These are phyloP conservation scores for Xestia ashworthii DNA, from an alignment of 2,888 invertebrate genomes.

Conservation along the genomic window DNA sequence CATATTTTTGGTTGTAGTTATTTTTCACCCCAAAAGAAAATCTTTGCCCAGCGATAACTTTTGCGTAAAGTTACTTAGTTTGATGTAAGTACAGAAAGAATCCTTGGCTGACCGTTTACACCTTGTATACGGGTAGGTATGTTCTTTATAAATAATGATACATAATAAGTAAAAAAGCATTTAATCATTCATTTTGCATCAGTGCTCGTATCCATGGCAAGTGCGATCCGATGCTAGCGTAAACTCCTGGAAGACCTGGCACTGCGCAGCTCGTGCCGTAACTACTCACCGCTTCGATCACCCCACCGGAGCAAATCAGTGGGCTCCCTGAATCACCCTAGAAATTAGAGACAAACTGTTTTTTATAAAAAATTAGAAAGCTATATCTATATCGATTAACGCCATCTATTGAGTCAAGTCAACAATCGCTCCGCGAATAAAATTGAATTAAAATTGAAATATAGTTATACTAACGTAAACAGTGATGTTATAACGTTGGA, in stretches of 20 bases:
- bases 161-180: neutral
- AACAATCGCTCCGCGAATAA: no score
- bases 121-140: neutral
- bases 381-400: no score
- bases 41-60: no score
- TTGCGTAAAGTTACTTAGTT: neutral
- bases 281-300: slow-evolving; percentile 83
- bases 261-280: slow-evolving; percentile 84
- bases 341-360: slow-evolving; percentile 15
- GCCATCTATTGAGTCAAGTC: no score
- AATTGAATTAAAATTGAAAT: no score
- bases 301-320: slow-evolving; percentile 78
- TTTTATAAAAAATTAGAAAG: no score
- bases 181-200: slow-evolving; percentile 46
- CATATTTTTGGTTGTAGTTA: no score
- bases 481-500: no score
- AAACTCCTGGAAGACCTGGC: slow-evolving; percentile 82
- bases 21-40: no score
- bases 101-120: neutral
- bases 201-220: slow-evolving; percentile 79
- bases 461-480: no score
- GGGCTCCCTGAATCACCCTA: slow-evolving; percentile 89
- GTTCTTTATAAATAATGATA: neutral
- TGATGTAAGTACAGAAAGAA: neutral
- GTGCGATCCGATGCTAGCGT: slow-evolving; percentile 82